Evolutionary conservation across 2,113 vertebrate genomes (phyloP).

Genomic region (Calyptommatus sinebrachiatus): DNA sequence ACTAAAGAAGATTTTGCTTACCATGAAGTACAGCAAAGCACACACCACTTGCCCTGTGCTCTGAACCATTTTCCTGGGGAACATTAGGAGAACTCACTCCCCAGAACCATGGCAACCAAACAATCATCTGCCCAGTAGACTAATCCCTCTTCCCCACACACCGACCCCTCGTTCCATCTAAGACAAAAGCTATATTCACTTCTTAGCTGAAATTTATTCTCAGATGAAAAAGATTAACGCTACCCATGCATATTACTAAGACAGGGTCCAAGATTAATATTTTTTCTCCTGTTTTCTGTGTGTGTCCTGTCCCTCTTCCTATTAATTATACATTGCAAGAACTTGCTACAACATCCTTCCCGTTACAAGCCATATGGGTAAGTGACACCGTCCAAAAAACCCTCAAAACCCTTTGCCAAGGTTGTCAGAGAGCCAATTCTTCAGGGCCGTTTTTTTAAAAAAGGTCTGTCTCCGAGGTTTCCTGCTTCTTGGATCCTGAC

Average conservation of each 20-base stretch:
- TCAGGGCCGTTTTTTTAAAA: background rate
- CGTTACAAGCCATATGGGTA: constrained; percentile 5
- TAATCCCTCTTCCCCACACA: background rate
- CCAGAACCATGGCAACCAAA: constrained; percentile 19
- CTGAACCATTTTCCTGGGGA: constrained; percentile 2
- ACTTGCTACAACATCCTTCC: constrained; percentile 16
- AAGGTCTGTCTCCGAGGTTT: constrained; percentile 1
- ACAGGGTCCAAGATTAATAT: constrained; percentile 39
- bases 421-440: background rate
- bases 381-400: background rate
- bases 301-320: constrained; percentile 35
- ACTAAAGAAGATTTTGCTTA: background rate
- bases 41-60: background rate
- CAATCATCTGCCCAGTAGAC: constrained; percentile 8
- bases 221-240: constrained; percentile 39
- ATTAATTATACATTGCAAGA: constrained; percentile 33
- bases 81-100: constrained; percentile 3
- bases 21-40: background rate
- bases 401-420: constrained; percentile 12
- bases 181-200: constrained; percentile 32
- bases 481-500: background rate
- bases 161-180: constrained; percentile 37
- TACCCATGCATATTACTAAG: constrained; percentile 8
- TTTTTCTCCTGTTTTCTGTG: constrained; percentile 30
- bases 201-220: constrained; percentile 31